Evolutionary conservation across 2,888 invertebrate species (phyloP).

Genomic region (Timandra comae): DNA sequence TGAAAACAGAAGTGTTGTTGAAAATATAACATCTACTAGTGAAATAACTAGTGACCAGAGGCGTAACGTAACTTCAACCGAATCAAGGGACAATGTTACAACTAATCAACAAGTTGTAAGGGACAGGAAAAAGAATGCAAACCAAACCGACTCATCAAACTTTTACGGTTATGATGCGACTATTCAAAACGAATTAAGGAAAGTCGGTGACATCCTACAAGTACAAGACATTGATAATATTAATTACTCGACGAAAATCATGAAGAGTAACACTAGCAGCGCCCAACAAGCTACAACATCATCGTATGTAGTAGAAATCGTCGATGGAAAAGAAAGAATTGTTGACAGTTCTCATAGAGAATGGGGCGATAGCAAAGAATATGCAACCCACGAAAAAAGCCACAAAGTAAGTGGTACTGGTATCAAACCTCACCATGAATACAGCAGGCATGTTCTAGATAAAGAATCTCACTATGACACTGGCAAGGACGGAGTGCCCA

Average conservation of each 20-base stretch:
- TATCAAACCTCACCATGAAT: slow-evolving; percentile 75
- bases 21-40: slow-evolving; percentile 21
- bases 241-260: slow-evolving; percentile 65
- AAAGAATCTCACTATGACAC: slow-evolving; percentile 77
- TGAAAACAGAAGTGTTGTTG: slow-evolving; percentile 5
- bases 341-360: slow-evolving; percentile 78
- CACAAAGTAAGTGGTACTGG: slow-evolving; percentile 74
- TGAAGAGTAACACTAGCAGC: slow-evolving; percentile 76
- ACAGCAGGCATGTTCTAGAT: slow-evolving; percentile 71
- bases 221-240: slow-evolving; percentile 52
- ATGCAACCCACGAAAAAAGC: slow-evolving; percentile 71
- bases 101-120: slow-evolving; percentile 12
- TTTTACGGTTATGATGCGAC: slow-evolving; percentile 68
- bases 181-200: slow-evolving; percentile 59
- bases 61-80: slow-evolving; percentile 26
- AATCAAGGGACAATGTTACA: slow-evolving; percentile 30
- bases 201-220: slow-evolving; percentile 64
- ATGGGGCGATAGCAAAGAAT: slow-evolving; percentile 73
- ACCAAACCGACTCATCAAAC: slow-evolving; percentile 62
- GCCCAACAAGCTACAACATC: slow-evolving; percentile 78
- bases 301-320: slow-evolving; percentile 79
- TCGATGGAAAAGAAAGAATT: slow-evolving; percentile 78
- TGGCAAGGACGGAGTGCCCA: slow-evolving; percentile 72
- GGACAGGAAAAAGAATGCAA: slow-evolving; percentile 43
- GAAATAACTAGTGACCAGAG: slow-evolving; percentile 19